These are phyloP conservation scores for Rhagonycha lutea DNA, from an alignment of 2,888 invertebrate species.

Conservation along the genomic window DNA sequence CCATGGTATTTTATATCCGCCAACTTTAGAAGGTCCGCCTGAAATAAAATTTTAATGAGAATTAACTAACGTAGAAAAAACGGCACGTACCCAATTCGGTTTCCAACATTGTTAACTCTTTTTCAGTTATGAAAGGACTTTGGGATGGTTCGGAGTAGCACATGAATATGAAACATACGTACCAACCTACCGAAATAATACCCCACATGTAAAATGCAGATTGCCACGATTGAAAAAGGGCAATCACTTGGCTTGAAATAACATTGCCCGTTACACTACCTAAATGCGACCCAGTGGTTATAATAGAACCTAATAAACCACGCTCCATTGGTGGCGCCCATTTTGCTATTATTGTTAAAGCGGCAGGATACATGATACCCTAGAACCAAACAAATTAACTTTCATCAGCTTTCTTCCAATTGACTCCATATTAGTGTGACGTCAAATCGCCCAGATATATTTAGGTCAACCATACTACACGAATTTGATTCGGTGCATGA, in stretches of 20 bases:
- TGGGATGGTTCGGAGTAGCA: constrained; percentile 58
- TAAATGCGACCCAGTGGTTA: constrained; percentile 62
- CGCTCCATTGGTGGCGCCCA: constrained; percentile 65
- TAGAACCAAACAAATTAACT: constrained; percentile 39
- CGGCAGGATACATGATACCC: constrained; percentile 65
- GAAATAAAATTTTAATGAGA: not conserved
- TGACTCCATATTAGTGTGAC: too few relatives aligned
- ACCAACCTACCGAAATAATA: constrained; percentile 59
- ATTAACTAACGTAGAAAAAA: constrained; percentile 43
- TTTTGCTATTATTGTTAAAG: constrained; percentile 62
- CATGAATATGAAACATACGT: constrained; percentile 53
- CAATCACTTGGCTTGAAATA: constrained; percentile 37
- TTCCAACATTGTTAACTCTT: constrained; percentile 57
- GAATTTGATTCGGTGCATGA: too few relatives aligned
- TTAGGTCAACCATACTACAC: too few relatives aligned
- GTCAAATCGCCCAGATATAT: too few relatives aligned
- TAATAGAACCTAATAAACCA: constrained; percentile 61
- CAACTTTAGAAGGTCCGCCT: not conserved
- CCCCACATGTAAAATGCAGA: constrained; percentile 64
- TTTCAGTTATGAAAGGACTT: constrained; percentile 61
- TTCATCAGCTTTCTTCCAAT: too few relatives aligned
- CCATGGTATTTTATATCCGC: constrained; percentile 55
- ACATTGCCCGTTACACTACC: constrained; percentile 47
- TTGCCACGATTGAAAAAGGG: constrained; percentile 59
- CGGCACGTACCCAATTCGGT: constrained; percentile 10